A percentile compares a stretch with the other conserved stretches of the same genome.
Evolutionary conservation across 2,888 invertebrate species (phyloP).

Genomic region (Cantharis lateralis): DNA sequence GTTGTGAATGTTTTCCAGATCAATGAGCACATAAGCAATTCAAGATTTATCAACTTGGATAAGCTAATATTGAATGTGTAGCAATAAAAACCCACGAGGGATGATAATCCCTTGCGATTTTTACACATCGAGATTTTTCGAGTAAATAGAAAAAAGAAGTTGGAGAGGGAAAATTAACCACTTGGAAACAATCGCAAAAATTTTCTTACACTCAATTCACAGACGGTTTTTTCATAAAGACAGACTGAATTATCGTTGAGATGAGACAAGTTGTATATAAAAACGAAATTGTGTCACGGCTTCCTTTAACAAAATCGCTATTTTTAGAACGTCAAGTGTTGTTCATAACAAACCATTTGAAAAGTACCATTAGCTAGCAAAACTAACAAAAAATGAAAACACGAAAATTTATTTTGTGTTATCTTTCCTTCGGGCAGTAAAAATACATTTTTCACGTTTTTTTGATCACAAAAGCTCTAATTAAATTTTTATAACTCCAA

Average conservation of each 20-base stretch:
- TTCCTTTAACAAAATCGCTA: conserved; percentile 7
- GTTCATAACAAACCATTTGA: not conserved
- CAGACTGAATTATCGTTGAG: not conserved
- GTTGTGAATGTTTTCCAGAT: not conserved
- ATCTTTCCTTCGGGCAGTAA: not conserved
- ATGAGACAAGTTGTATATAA: not conserved
- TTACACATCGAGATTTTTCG: not conserved
- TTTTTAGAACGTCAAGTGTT: conserved; percentile 8
- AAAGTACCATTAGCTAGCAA: not conserved
- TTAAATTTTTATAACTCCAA: not conserved
- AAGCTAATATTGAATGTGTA: not conserved
- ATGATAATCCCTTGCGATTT: not conserved
- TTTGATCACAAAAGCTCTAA: not conserved
- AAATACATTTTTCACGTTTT: not conserved
- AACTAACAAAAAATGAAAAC: not conserved
- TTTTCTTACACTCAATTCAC: not conserved
- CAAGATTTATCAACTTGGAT: not conserved
- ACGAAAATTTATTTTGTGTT: not conserved
- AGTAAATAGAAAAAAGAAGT: not conserved
- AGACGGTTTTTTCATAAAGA: not conserved
- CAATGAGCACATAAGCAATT: not conserved
- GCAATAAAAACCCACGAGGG: not conserved
- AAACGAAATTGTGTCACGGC: conserved; percentile 1
- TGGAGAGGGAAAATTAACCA: not conserved
- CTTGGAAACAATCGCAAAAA: not conserved